A percentile compares a stretch with the other conserved stretches of the same genome.
These are phyloP conservation scores for Limosa lapponica DNA, from an alignment of 2,797 vertebrate genomes.

Conservation along the genomic window DNA sequence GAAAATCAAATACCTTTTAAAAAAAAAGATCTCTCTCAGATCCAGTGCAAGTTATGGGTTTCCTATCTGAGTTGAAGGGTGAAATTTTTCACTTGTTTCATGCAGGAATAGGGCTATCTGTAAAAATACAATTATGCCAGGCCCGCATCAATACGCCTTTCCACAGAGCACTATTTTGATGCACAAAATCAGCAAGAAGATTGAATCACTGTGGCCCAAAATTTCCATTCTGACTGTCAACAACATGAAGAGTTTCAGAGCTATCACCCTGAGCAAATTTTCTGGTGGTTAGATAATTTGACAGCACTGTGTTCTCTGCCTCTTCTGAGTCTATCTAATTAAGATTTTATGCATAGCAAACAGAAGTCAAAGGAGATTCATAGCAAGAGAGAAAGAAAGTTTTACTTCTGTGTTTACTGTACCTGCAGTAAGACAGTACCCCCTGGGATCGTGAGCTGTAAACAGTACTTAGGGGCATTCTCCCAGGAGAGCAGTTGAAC, in stretches of 20 bases:
- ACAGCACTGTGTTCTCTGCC: background rate
- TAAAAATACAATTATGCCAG: background rate
- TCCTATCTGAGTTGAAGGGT: background rate
- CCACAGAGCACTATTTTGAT: background rate
- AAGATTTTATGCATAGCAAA: background rate
- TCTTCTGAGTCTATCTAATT: background rate
- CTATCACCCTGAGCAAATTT: background rate
- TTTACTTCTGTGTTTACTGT: constrained; percentile 56
- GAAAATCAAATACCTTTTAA: background rate
- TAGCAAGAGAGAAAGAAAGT: background rate
- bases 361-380: background rate
- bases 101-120: background rate
- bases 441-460: constrained; percentile 96
- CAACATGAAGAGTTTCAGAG: background rate
- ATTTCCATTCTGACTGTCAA: background rate
- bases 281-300: background rate
- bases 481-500: constrained; percentile 98
- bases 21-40: background rate
- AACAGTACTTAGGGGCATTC: constrained; percentile 98
- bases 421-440: constrained; percentile 97
- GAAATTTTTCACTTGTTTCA: background rate
- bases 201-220: background rate
- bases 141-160: rapidly evolving
- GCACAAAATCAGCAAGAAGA: background rate
- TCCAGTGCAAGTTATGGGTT: background rate